Base-by-base conservation (phyloP, 2,113 vertebrate genomes). In the Hydrochoerus hydrochaeris region DNA sequence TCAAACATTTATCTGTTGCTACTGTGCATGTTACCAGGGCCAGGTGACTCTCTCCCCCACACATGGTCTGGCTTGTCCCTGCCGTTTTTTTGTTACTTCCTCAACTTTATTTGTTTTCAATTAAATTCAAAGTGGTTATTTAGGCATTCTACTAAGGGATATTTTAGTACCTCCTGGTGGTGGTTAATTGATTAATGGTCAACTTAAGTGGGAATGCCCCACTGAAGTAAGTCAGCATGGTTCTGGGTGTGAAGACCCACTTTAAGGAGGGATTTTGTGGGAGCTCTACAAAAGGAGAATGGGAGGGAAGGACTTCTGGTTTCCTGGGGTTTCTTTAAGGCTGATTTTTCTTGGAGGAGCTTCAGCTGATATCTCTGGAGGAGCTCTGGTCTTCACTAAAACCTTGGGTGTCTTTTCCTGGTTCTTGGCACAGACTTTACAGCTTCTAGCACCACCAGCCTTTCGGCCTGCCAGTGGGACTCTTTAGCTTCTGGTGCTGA, bases 121-220 rank as follows among this genome's bases (percentile, higher is more conserved):
- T 92, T 67, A 63, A 81, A 81, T 81, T 28, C 46, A 54, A 78
- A 96, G 54, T 63, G 52, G 88, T 93, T 54, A 49, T n/a, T 30
- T 80, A 30, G 28, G 65, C 44, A 49, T 65, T 57, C 24, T 81
- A 4, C 52, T 49, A 46, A 8, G 7, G 71, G 22, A 0, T 28
- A 58, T 73, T 85, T 88, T 17, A 17, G 3, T 49, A 22, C 35
- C 46, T 80, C 69, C 20, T 73, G 24, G 41, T 10, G 9, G 38
- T 13, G 22, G 71, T 73, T 13, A 41, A 73, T 41, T 41, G 38
- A 73, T 41, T 58, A 58, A 58, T 58, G 24, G 38, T 73, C 38
- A 73, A 5, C 71, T 44, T 73, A 38, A 41, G 71, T 44, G 71
- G 65, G 65, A 67, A 35, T 4, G 14, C 32, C 65, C 32, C 16